Percentiles rank a stretch among this genome's conserved stretches.
These are phyloP conservation scores for Hypselothyrea guttata DNA, from an alignment of 2,888 invertebrate species.

Conservation along the genomic window DNA sequence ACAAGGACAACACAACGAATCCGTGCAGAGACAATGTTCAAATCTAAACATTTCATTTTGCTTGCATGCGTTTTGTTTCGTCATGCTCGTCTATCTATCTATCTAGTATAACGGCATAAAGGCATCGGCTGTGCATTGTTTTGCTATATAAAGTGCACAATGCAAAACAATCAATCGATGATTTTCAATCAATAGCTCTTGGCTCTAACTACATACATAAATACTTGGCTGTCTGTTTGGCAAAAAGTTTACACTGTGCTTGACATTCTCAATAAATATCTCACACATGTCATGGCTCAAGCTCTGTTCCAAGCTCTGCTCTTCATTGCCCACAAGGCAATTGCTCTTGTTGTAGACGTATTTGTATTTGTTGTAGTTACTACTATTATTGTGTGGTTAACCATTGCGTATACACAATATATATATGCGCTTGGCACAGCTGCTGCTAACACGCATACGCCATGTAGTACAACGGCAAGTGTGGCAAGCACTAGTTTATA, in stretches of 20 bases:
- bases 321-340: conserved; percentile 34
- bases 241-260: not conserved
- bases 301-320: conserved; percentile 4
- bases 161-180: conserved; percentile 53
- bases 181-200: conserved; percentile 49
- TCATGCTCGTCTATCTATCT: conserved; percentile 12
- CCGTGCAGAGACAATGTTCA: conserved; percentile 20
- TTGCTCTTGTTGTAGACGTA: conserved; percentile 23
- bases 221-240: too few relatives aligned
- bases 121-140: conserved; percentile 51
- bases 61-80: conserved; percentile 26
- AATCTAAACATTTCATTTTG: conserved; percentile 55
- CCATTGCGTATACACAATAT: conserved; percentile 37
- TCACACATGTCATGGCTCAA: conserved; percentile 36
- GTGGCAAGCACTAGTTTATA: conserved; percentile 3
- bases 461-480: conserved; percentile 15
- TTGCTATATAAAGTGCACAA: conserved; percentile 57
- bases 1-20: conserved; percentile 12
- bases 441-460: conserved; percentile 16
- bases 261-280: conserved; percentile 52
- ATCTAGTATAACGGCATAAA: too few relatives aligned
- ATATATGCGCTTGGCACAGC: conserved; percentile 14
- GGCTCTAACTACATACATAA: not conserved
- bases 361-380: too few relatives aligned
- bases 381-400: conserved; percentile 39